Base-by-base conservation (phyloP, 1,140 invertebrate genomes). In the Drosophila gunungcola region DNA sequence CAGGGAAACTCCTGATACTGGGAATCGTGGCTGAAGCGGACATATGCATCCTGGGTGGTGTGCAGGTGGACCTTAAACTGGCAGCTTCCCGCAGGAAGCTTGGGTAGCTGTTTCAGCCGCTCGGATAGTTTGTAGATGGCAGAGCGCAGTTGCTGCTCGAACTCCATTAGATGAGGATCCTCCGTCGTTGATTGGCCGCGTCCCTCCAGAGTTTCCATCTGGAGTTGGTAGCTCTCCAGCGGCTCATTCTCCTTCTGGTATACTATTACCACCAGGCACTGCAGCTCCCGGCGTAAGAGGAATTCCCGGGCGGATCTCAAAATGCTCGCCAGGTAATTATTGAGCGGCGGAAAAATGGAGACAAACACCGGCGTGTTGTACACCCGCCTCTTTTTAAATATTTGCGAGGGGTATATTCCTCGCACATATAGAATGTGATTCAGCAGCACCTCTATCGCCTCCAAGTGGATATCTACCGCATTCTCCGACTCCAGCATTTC, bases 1-100 rank as follows among this genome's bases (percentile, higher is more conserved):
- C 91, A 91, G 3, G 90, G 90, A 49, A 91, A 91, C n/a, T 91
- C 86, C 51, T 92, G 91, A 29, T 86, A 83, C n/a, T 89, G 67
- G 12, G 81, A 25, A 11, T 81, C 77, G 10, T 92, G 80, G 32
- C 70, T 86, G 0, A 92, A 36, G 2, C 73, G 61, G 0, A 80
- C 43, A 54, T 90, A 92, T 10, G 64, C 61, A 3, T 78, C 41
- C 55, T 92, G 90, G 9, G 85, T 84, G 1, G 91, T 92, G 48
- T 92, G 77, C 2, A 92, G 53, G 6, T 80, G 63, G 10, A 92
- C 41, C 48, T 88, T 91, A n/a, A 92, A 92, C 12, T 73, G 79
- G 4, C 64, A 60, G 46, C 64, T 73, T 11, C 69, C 51, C 3
- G 74, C 49, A 3, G 78, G 43, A 0, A 91, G 57, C 52, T 79